Conservation (phyloP, 2,797 vertebrate species). For the Rhinella marina region DNA sequence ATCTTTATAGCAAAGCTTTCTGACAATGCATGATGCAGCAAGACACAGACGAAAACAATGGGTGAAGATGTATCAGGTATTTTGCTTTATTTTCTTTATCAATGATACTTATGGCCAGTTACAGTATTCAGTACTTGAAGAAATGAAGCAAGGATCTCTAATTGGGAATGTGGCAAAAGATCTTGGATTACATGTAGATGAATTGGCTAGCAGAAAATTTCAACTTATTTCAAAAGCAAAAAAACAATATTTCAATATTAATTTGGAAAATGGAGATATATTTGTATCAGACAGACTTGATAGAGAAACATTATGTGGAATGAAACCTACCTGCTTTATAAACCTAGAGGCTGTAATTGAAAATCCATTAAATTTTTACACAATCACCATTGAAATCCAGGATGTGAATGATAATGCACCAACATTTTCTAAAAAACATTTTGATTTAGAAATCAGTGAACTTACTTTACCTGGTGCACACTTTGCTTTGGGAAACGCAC, state of each 20-base stretch:
- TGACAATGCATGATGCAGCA: conserved; percentile 11
- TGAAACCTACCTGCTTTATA: conserved; percentile 33
- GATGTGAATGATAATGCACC: conserved; percentile 96
- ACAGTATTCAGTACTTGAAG: conserved; percentile 83
- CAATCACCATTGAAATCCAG: conserved; percentile 76
- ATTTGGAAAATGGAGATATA: conserved; percentile 68
- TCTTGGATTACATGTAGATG: conserved; percentile 67
- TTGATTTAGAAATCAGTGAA: conserved; percentile 87
- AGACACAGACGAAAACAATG: neutral
- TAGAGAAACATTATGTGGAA: conserved; percentile 44
- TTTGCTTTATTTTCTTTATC: conserved; percentile 7
- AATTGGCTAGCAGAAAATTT: conserved; percentile 57
- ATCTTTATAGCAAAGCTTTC: neutral
- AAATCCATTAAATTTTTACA: conserved; percentile 58
- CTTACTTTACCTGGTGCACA: conserved; percentile 82
- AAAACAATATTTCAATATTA: conserved; percentile 73
- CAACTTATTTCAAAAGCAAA: conserved; percentile 73
- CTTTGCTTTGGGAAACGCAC: conserved; percentile 92
- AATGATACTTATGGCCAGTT: conserved; percentile 71
- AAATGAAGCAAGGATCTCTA: conserved; percentile 78
- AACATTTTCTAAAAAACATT: conserved; percentile 82
- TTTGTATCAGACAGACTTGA: conserved; percentile 60
- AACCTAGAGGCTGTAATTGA: conserved; percentile 58
- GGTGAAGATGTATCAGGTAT: conserved; percentile 31
- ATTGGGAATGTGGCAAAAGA: conserved; percentile 84